Base-by-base conservation (phyloP, 1,140 invertebrate genomes). In the Drosophila guanche region DNA sequence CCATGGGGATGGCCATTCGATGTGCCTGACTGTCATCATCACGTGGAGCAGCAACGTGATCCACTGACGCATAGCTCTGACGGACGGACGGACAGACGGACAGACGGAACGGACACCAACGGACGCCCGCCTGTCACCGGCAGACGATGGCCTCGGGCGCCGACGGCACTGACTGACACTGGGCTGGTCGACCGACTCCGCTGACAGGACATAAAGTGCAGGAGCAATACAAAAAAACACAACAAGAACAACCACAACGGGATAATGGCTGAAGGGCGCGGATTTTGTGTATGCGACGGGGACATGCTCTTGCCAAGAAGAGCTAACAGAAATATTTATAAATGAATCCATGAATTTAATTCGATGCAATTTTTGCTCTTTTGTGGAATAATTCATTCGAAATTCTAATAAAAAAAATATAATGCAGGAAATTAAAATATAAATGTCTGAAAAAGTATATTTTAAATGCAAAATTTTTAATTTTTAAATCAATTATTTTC, bases 41-140 rank as follows among this genome's bases (percentile, higher is more conserved):
- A 86, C 81, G 83, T 86, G 83, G 68, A 86, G 20, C 69, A 59
- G 77, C 81, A 86, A 86, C 83, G 81, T 86, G 81, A 79, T 74
- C 77, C 70, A 80, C 77, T 60, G 55, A 81, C 68, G 62, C 67
- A 80, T 61, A 5, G 29, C 48, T 59, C 77, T 81, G 77, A 80
- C 67, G 78, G 73, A 80, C 78, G 77, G 58, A 46, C 33, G 27
- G 60, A 65, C 54, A 66, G 16, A 20, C 16, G 16, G 16, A 48
- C 76, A 75, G 76, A 63, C 58, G 40, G 50, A 50, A 65, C 47
- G 27, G 60, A 65, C 54, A 66, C 68, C 62, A 69, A 47, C 48
- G 63, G 63, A 20, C 16, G 60, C 55, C 69, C 42, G 42, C 42
- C 67, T 81, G 78, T 77, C 78, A 80, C 48, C 60, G 78, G 53